phyloP scores from a whole-genome alignment of 2,888 invertebrate species.

The Neoascia interrupta region DNA sequence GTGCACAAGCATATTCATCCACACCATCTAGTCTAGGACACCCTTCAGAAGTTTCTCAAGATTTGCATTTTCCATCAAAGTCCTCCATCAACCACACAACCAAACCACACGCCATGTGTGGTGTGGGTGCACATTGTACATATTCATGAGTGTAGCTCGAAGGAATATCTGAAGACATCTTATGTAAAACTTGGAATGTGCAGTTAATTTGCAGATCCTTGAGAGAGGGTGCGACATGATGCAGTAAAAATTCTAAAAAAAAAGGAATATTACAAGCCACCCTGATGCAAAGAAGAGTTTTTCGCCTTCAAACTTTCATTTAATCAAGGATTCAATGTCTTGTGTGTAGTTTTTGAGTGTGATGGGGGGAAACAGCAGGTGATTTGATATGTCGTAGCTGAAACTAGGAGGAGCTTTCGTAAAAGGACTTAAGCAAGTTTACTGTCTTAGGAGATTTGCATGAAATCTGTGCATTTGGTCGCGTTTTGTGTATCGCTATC shows the following conservation, averaged over 20 bases:
- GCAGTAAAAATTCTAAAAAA: background rate
- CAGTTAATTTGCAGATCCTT: conserved; percentile 53
- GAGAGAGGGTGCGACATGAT: too few species aligned
- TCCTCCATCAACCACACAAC: conserved; percentile 15
- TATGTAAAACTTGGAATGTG: conserved; percentile 24
- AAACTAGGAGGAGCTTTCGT: conserved; percentile 6
- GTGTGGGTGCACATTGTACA: too few species aligned
- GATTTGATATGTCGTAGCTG: conserved; percentile 30
- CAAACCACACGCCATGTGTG: too few species aligned
- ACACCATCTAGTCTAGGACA: conserved; percentile 47
- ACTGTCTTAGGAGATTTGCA: conserved; percentile 31
- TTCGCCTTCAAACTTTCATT: conserved; percentile 43
- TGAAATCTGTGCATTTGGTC: conserved; percentile 35
- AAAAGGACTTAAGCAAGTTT: conserved; percentile 13
- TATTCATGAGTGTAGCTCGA: conserved; percentile 36
- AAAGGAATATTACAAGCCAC: conserved; percentile 10
- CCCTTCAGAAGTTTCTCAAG: conserved; percentile 41
- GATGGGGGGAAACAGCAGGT: conserved; percentile 33
- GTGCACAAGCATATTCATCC: conserved; percentile 9
- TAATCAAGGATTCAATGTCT: conserved; percentile 42
- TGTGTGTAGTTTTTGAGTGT: background rate
- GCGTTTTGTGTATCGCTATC: background rate
- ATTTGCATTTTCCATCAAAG: conserved; percentile 57
- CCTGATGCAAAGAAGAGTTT: conserved; percentile 9
- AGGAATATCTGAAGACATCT: background rate